Conservation (phyloP, 2,797 vertebrate species). For the Parauchenoglanis punctatus region DNA sequence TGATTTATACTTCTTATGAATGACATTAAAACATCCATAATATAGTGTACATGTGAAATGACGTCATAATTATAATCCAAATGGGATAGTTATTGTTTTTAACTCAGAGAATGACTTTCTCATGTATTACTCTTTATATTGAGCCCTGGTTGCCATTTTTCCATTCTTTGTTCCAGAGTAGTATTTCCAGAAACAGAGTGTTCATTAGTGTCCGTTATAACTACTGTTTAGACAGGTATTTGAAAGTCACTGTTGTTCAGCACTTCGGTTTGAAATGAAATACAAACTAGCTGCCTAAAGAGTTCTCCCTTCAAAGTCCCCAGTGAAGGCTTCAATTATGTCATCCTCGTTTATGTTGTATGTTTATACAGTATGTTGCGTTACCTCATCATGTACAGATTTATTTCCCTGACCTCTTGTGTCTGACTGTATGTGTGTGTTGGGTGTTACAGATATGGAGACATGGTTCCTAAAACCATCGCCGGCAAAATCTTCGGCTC, state of each 20-base stretch:
- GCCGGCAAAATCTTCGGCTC: constrained; percentile 92
- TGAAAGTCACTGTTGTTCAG: background rate
- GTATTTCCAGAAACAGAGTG: background rate
- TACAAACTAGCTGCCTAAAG: background rate
- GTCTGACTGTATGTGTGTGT: constrained; percentile 10
- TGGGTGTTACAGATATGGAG: constrained; percentile 79
- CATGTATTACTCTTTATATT: background rate
- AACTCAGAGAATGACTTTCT: background rate
- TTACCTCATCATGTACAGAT: background rate
- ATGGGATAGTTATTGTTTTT: no score
- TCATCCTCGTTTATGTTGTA: background rate
- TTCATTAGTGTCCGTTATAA: background rate
- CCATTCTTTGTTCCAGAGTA: background rate
- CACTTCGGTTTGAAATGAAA: no score
- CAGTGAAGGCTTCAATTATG: background rate
- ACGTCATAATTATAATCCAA: no score
- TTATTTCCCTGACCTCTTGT: background rate
- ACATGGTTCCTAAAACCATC: constrained; percentile 91
- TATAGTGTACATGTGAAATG: no score
- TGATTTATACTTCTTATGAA: no score
- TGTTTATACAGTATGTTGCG: background rate
- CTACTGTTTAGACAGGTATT: background rate
- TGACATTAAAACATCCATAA: no score
- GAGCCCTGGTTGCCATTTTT: background rate
- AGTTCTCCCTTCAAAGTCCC: background rate